Base-by-base conservation (phyloP, 2,113 vertebrate species). In the Brachyistius frenatus region DNA sequence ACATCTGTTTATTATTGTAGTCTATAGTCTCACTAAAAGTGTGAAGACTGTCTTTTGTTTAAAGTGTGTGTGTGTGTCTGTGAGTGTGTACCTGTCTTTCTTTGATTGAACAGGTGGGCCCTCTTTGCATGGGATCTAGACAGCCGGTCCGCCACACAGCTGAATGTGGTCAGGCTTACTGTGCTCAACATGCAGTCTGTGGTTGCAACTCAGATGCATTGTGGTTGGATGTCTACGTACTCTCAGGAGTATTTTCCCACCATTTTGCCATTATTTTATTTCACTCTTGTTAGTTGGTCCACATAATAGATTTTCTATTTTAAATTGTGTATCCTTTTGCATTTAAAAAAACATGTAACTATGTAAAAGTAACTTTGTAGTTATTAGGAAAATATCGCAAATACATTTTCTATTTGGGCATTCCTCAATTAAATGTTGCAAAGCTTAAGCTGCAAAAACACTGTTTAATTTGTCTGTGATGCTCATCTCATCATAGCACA, bases 61-160 rank as follows among this genome's bases (percentile, higher is more conserved):
- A 10, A 77, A 79, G 64, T 63, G 11, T 54, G 39, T 58, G n/a
- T 64, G 39, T 62, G n/a, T 66, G 75, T 70, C n/a, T 85, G 56
- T 15, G 2, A 47, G 61, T 53, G 72, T 73, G 53, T 85, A 77
- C 71, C 78, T 91, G 71, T 78, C 70, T 57, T 23, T 23, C 84
- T 88, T 81, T 81, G 70, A 79, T 78, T 77, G 72, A 84, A 85
- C 84, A 85, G 75, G 83, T 88, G 89, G 67, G 53, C 4, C 67
- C 36, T 78, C 70, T 55, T 60, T 72, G 65, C 77, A 80, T 86
- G 70, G 67, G 32, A 76, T 89, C 71, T 71, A 90, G 85, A 87
- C 83, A 82, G 76, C 33, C 30, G 44, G 66, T 71, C 53, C 36
- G 13, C 64, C 31, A 66, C 61, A 76, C 68, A 81, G 65, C 76